Evolutionary conservation across 2,113 vertebrate species (phyloP), one percentile per base, ranked within the genome.

Genomic region (Rhinopomastus cyanomelas): DNA sequence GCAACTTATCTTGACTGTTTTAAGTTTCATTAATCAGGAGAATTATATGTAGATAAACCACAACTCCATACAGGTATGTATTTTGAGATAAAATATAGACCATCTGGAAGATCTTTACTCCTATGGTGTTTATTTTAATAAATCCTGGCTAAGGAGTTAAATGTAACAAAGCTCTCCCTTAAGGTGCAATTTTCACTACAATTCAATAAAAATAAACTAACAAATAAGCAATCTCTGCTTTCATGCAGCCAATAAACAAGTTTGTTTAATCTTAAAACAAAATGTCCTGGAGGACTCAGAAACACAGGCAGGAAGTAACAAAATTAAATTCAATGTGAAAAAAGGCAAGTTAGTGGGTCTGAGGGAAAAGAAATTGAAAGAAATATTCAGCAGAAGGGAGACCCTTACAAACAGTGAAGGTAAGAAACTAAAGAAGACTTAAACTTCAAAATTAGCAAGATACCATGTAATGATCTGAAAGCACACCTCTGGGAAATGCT

Each of bases 141-240:
- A 95, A 95, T 92, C 76, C 56, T 89, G 62, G 36, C 29, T 94
- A 94, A 96, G 81, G 86, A 93, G 86, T 93, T 93, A 93, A 94
- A 93, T 53, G 72, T 65, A 92, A 91, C 90, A 89, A 84, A 92
- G 67, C n/a, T 44, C 76, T 91, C 86, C 82, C 83, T 96, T 32
- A 94, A 94, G 84, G 73, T 90, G 67, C 52, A 94, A 85, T 93
- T 89, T 94, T 92, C 91, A 86, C 88, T 42, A 34, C 80, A 85
- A 92, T 93, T 95, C 68, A 96, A 92, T 95, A 90, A 94, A 96
- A 97, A 95, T 67, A 96, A 95, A 65, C 51, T 53, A 77, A 81
- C 32, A 95, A 78, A 87, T 69, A 62, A 39, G 79, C 1, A 20
- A 57, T 79, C 59, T 92, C 59, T 67, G 93, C 81, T 93, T 93